These are phyloP conservation scores for Aphidius gifuensis DNA, from an alignment of 1,140 invertebrate species.

Conservation along the genomic window DNA sequence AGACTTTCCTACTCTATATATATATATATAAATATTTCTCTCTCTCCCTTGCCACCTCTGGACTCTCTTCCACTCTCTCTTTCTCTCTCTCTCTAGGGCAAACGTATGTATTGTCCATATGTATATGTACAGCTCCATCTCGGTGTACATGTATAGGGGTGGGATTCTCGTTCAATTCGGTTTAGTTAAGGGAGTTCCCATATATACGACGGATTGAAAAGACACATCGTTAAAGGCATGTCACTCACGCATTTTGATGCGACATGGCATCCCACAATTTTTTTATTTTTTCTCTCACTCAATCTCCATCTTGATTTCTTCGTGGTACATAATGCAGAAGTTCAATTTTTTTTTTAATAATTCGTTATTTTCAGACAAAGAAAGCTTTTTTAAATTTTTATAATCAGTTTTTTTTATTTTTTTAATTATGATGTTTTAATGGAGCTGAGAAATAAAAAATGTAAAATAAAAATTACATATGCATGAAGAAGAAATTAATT, in stretches of 20 bases:
- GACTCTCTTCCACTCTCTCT: constrained; percentile 3
- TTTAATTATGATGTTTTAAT: too few relatives aligned
- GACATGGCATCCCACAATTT: constrained; percentile 45
- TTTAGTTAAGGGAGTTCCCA: constrained; percentile 49
- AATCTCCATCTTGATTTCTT: constrained; percentile 42
- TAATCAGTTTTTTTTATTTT: too few relatives aligned
- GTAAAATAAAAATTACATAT: too few relatives aligned
- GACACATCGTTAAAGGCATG: constrained; percentile 49
- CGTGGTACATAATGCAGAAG: not conserved
- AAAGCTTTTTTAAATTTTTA: too few relatives aligned
- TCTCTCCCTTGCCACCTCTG: constrained; percentile 39
- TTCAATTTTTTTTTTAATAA: constrained; percentile 4
- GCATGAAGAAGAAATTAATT: too few relatives aligned
- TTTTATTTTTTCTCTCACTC: constrained; percentile 19
- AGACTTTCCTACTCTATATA: constrained; percentile 22
- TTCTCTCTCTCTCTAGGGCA: constrained; percentile 5
- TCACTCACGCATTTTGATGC: constrained; percentile 45
- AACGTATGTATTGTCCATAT: not conserved
- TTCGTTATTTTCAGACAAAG: too few relatives aligned
- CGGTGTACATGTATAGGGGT: constrained; percentile 41
- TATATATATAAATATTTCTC: too few relatives aligned
- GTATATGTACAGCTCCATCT: not conserved
- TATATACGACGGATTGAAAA: constrained; percentile 46
- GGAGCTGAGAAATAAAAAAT: too few relatives aligned
- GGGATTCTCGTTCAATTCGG: constrained; percentile 49